A percentile compares a stretch with the other conserved stretches of the same genome.
These are phyloP conservation scores for Idaea biselata DNA, from an alignment of 2,888 invertebrate genomes.

Conservation along the genomic window DNA sequence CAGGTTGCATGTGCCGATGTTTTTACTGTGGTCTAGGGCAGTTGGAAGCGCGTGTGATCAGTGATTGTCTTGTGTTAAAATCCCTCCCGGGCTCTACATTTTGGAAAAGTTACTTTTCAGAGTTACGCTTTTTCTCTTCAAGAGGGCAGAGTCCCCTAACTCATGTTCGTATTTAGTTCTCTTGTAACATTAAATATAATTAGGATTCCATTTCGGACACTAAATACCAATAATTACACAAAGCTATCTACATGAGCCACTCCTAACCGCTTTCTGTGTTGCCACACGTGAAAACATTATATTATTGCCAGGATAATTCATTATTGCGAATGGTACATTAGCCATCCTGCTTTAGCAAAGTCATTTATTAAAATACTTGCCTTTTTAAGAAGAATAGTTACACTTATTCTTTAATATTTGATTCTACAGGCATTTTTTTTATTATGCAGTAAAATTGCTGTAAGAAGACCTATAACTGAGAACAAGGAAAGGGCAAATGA, in stretches of 20 bases:
- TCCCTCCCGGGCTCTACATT: no score
- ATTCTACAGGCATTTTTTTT: not conserved
- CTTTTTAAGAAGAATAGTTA: slow-evolving; percentile 11
- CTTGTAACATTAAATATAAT: slow-evolving; percentile 53
- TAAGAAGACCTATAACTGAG: no score
- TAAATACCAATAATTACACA: slow-evolving; percentile 78
- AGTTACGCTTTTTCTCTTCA: no score
- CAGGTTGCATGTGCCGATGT: no score
- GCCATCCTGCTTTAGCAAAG: not conserved
- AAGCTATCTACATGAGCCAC: slow-evolving; percentile 81
- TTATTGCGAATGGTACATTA: not conserved
- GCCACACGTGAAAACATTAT: slow-evolving; percentile 35
- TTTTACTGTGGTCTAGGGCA: no score
- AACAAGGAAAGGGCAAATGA: no score
- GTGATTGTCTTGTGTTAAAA: no score
- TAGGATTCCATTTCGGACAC: slow-evolving; percentile 64
- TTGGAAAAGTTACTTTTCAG: no score
- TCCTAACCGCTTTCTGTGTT: slow-evolving; percentile 53
- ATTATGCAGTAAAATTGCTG: not conserved
- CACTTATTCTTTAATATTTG: slow-evolving; percentile 9
- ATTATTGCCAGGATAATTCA: slow-evolving; percentile 21
- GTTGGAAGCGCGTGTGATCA: no score
- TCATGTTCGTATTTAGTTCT: slow-evolving; percentile 45
- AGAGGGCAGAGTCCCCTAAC: slow-evolving; percentile 31
- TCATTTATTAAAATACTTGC: slow-evolving; percentile 19